These are phyloP conservation scores for Euclidia mi DNA, from an alignment of 2,888 invertebrate species.

Conservation along the genomic window DNA sequence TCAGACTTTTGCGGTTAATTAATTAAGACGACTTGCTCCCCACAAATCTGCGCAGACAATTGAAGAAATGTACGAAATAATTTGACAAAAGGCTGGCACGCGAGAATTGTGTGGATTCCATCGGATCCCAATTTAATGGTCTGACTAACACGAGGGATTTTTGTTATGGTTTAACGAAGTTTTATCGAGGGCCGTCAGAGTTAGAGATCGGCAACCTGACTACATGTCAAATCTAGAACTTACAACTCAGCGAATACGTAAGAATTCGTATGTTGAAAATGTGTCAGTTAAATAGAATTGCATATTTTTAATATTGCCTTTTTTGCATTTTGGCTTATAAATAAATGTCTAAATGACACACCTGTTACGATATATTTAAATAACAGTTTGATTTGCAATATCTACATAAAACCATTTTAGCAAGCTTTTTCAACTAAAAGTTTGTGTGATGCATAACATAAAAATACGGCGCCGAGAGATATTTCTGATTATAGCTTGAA, in stretches of 20 bases:
- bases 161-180: slow-evolving; percentile 24
- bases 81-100: slow-evolving; percentile 19
- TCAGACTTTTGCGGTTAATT: not conserved
- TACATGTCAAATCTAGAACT: not conserved
- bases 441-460: too few relatives aligned
- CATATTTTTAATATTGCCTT: too few relatives aligned
- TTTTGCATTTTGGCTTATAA: too few relatives aligned
- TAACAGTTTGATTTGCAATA: too few relatives aligned
- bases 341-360: too few relatives aligned
- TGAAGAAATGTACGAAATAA: slow-evolving; percentile 23
- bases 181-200: slow-evolving; percentile 12
- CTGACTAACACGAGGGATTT: slow-evolving; percentile 15
- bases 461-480: too few relatives aligned
- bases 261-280: too few relatives aligned
- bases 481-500: too few relatives aligned
- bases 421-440: too few relatives aligned
- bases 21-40: not conserved
- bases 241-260: not conserved
- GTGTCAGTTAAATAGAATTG: too few relatives aligned
- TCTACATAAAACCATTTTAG: too few relatives aligned
- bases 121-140: slow-evolving; percentile 20
- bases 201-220: slow-evolving; percentile 1
- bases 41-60: slow-evolving; percentile 11
- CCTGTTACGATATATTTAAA: too few relatives aligned
- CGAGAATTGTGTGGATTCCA: slow-evolving; percentile 6